Conservation (phyloP, 1,140 invertebrate genomes). For the Drosophila lini region DNA sequence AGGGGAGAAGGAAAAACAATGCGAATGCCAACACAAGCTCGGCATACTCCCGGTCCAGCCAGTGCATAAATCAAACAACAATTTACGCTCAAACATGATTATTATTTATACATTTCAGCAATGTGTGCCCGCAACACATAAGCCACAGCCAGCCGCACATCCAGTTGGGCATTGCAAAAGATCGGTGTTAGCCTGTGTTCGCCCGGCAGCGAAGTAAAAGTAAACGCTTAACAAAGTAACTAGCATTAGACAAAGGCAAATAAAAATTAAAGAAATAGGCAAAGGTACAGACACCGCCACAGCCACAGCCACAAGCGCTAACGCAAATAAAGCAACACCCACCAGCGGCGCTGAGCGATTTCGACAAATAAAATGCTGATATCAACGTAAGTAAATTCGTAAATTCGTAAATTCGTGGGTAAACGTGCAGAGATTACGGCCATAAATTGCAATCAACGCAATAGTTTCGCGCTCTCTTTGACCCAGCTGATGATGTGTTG, state of each 20-base stretch:
- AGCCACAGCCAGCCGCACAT: slow-evolving; percentile 35
- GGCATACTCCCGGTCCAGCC: slow-evolving; percentile 52
- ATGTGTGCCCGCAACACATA: slow-evolving; percentile 70
- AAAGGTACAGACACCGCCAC: slow-evolving; percentile 9
- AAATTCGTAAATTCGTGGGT: slow-evolving; percentile 61
- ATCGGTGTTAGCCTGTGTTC: slow-evolving; percentile 23
- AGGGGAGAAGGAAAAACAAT: slow-evolving; percentile 15
- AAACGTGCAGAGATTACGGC: slow-evolving; percentile 44
- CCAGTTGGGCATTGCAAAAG: slow-evolving; percentile 74
- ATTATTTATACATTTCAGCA: slow-evolving; percentile 75
- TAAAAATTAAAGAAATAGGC: slow-evolving; percentile 40
- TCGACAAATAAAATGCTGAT: slow-evolving; percentile 67
- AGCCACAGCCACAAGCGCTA: slow-evolving; percentile 12
- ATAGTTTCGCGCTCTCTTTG: slow-evolving; percentile 39
- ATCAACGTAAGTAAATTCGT: slow-evolving; percentile 79
- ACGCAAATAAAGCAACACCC: slow-evolving; percentile 57
- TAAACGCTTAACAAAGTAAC: slow-evolving; percentile 59
- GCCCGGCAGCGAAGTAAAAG: slow-evolving; percentile 59
- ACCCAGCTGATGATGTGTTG: slow-evolving; percentile 66
- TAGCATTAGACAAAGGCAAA: slow-evolving; percentile 58
- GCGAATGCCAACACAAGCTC: slow-evolving; percentile 25
- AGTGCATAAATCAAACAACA: slow-evolving; percentile 68
- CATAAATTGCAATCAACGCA: slow-evolving; percentile 67
- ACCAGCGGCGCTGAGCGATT: slow-evolving; percentile 37
- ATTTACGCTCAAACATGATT: slow-evolving; percentile 67